Evolutionary conservation across 2,797 vertebrate species (phyloP), one percentile per base, ranked within the genome.

Genomic region (Moxostoma hubbsi): DNA sequence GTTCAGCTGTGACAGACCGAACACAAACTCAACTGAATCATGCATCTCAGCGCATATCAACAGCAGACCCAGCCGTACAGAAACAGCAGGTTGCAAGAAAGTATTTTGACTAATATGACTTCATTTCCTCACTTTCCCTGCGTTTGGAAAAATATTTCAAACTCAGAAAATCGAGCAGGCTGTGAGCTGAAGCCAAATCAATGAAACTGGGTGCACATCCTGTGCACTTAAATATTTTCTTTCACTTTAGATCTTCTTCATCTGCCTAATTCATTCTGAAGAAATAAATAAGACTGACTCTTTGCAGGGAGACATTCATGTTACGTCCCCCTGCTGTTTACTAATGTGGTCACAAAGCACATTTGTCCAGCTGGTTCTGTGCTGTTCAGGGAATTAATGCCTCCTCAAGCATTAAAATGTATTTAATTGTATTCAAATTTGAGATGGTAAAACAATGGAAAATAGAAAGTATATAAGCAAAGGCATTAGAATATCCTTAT

Each of bases 11-110:
- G 36, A 61, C 65, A 9, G 57, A 71, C 43, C 9, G 6, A 58
- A 68, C 58, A 50, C 70, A 58, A 66, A 79, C 77, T 79, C 69
- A 16, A 57, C 69, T 58, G 69, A 79, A 65, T 51, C 77, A 79
- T 79, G 77, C 77, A 7, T 72, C 77, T 79, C 77, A 57, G 68
- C 53, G 57, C 77, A 73, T 72, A 73, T 24, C 16, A 68, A 77
- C 61, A 57, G 51, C 18, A 64, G 36, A 71, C 45, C 73, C 68
- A 9, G 63, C 53, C 46, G 13, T 50, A 68, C 55, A 65, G 43
- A 43, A 49, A 64, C 59, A 79, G 67, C 45, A 45, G 36, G 49
- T 16, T 7, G 24, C 49, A n/a, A 77, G 49, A 46, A 57, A 58
- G 43, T 36, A 36, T 36, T 36, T 36, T 36, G 51, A 65, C 69